Percentiles rank a stretch among this genome's conserved stretches.
Conservation (phyloP, 2,888 invertebrate species). For the Athalia cordata region DNA sequence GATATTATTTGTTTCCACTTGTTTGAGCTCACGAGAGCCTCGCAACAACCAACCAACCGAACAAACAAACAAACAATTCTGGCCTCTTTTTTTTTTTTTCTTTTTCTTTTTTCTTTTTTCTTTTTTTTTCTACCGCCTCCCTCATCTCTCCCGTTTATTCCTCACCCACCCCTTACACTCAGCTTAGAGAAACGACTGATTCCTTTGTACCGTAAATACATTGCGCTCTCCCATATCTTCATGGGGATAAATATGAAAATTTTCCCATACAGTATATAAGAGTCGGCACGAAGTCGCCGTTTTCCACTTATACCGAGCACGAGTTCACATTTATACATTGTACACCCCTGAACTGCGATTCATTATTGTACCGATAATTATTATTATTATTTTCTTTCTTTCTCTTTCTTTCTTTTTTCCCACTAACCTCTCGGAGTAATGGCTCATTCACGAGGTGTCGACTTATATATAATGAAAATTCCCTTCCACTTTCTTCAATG, state of each 20-base stretch:
- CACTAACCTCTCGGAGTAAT: conserved; percentile 60
- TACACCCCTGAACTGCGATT: conserved; percentile 3
- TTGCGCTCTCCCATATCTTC: background rate
- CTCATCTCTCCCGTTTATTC: background rate
- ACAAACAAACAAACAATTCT: no score
- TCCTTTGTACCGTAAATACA: conserved; percentile 26
- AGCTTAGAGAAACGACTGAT: conserved; percentile 15
- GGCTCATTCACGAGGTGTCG: conserved; percentile 70
- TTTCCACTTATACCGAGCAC: conserved; percentile 9
- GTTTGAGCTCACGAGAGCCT: conserved; percentile 65
- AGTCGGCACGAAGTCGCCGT: background rate
- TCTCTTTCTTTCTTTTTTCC: no score
- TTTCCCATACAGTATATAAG: no score
- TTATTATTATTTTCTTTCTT: conserved; percentile 29
- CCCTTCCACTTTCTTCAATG: no score
- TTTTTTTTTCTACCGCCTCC: conserved; percentile 44
- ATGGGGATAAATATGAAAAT: background rate
- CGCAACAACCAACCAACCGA: conserved; percentile 68
- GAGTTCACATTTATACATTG: background rate
- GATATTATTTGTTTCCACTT: conserved; percentile 72
- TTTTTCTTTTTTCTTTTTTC: no score
- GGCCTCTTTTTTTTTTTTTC: no score
- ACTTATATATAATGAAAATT: conserved; percentile 45
- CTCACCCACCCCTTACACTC: background rate
- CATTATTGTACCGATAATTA: no score